Percentiles rank a stretch among this genome's conserved stretches.
These are phyloP conservation scores for Passer montanus DNA, from an alignment of 2,113 vertebrate species.

Conservation along the genomic window DNA sequence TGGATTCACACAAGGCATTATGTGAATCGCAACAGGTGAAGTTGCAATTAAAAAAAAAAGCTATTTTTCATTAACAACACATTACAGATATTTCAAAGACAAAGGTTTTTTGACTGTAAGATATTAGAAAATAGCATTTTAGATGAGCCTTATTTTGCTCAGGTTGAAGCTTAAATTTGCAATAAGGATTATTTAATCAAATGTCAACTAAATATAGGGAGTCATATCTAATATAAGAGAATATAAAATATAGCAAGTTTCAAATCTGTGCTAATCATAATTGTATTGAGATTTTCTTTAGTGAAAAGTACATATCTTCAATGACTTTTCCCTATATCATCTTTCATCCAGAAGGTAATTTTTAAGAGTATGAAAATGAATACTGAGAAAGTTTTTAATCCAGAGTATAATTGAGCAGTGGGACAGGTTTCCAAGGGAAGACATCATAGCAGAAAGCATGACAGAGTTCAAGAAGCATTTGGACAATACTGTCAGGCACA, in stretches of 20 bases:
- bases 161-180: background rate
- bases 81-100: background rate
- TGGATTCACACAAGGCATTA: accelerated
- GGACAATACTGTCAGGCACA: background rate
- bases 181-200: background rate
- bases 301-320: background rate
- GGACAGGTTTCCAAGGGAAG: background rate
- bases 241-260: background rate
- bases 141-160: background rate
- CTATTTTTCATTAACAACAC: background rate
- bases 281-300: background rate
- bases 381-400: background rate
- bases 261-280: background rate
- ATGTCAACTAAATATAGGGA: background rate
- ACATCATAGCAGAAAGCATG: too few species aligned
- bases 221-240: background rate
- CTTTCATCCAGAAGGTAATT: background rate
- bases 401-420: too few species aligned
- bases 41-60: background rate
- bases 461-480: background rate
- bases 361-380: background rate
- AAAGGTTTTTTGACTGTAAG: background rate
- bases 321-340: background rate
- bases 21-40: background rate
- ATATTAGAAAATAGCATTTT: background rate